Evolutionary conservation across 2,888 invertebrate species (phyloP).

Genomic region (Dryobota labecula): DNA sequence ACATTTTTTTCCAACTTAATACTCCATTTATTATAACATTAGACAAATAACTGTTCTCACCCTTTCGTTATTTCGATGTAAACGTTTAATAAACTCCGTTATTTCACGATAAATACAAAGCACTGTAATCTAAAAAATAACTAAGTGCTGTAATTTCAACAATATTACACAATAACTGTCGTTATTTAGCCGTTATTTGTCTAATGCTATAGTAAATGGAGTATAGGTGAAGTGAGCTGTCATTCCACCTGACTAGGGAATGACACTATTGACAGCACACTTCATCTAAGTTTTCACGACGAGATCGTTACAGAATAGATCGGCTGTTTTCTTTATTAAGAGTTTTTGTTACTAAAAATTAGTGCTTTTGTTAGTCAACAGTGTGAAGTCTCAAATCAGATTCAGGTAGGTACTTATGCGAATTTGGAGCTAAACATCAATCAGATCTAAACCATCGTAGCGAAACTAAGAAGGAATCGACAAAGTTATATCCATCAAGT

Average conservation of each 20-base stretch:
- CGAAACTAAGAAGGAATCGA: constrained; percentile 41
- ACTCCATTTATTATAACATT: too few relatives aligned
- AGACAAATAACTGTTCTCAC: too few relatives aligned
- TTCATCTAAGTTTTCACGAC: neutral
- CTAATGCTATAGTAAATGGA: too few relatives aligned
- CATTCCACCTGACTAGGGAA: too few relatives aligned
- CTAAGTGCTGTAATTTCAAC: too few relatives aligned
- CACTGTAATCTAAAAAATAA: too few relatives aligned
- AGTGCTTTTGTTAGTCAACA: constrained; percentile 22
- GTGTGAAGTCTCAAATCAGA: constrained; percentile 27
- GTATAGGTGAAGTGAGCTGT: neutral
- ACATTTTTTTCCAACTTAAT: too few relatives aligned
- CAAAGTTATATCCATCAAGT: constrained; percentile 35
- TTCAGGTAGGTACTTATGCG: constrained; percentile 18
- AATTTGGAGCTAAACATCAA: constrained; percentile 43
- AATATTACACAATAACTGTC: too few relatives aligned
- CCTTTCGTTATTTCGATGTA: too few relatives aligned
- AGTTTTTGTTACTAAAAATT: constrained; percentile 6
- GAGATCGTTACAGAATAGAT: neutral
- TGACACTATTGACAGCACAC: neutral
- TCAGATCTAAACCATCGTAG: constrained; percentile 24
- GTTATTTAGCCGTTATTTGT: too few relatives aligned
- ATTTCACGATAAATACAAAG: too few relatives aligned
- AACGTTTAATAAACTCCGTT: too few relatives aligned
- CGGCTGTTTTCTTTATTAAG: neutral